phyloP scores from a whole-genome alignment of 1,140 invertebrate species.

The Calliopsis andreniformis region DNA sequence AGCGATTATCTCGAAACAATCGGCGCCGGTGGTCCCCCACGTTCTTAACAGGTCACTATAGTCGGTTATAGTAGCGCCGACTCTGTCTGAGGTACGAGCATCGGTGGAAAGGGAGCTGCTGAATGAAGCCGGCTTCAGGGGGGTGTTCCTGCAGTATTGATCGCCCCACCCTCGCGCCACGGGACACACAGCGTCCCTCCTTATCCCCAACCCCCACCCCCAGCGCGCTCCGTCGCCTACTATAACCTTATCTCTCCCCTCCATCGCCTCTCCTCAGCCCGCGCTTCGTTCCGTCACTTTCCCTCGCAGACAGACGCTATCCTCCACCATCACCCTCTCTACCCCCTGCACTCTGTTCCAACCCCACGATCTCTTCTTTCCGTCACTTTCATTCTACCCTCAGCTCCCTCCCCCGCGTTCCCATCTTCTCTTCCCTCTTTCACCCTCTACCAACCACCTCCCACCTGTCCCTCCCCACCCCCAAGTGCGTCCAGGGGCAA shows the following conservation, averaged over 20 bases:
- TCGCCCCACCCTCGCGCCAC: constrained; percentile 71
- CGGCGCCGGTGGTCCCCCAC: constrained; percentile 19
- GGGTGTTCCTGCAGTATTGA: constrained; percentile 73
- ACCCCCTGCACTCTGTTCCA: background rate
- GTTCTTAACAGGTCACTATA: constrained; percentile 25
- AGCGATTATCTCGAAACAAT: constrained; percentile 37
- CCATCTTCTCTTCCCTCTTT: background rate
- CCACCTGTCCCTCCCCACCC: background rate
- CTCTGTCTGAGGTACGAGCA: constrained; percentile 30
- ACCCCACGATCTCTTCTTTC: background rate
- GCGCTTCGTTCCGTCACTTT: background rate
- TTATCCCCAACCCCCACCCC: background rate
- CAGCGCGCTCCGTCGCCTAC: background rate
- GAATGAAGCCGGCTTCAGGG: constrained; percentile 75
- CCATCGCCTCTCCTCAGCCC: background rate
- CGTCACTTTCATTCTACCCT: background rate
- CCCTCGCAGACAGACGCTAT: background rate
- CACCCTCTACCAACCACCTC: background rate
- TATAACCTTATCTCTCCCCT: background rate
- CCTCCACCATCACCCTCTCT: background rate
- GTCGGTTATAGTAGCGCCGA: constrained; percentile 40
- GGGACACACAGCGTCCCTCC: constrained; percentile 48
- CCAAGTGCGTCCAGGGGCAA: constrained; percentile 51
- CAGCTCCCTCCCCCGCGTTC: constrained; percentile 1
- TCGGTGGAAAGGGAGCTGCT: constrained; percentile 56